Conservation (phyloP, 2,888 invertebrate species). For the Drosophila yooni region DNA sequence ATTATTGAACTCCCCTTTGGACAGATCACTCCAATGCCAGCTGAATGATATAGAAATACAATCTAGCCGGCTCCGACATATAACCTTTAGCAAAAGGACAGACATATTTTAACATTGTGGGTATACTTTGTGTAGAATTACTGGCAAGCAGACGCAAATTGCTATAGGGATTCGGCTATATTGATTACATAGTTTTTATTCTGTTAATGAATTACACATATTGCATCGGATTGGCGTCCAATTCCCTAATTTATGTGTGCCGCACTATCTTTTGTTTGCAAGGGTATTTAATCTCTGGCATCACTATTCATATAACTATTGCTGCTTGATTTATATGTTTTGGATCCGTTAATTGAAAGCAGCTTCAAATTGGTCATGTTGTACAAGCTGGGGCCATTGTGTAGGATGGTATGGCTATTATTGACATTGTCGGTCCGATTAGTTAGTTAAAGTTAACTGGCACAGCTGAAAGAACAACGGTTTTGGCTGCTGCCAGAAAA, state of each 20-base stretch:
- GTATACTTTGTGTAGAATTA: background rate
- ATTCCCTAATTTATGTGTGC: background rate
- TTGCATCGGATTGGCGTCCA: background rate
- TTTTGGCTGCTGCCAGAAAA: conserved; percentile 26
- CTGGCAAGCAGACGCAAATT: background rate
- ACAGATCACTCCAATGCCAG: background rate
- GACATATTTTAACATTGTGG: background rate
- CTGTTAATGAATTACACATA: background rate
- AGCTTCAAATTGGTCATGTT: conserved; percentile 10
- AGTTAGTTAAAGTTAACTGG: conserved; percentile 55
- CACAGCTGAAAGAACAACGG: conserved; percentile 52
- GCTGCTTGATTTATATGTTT: background rate
- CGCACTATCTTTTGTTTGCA: background rate
- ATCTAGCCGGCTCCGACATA: background rate
- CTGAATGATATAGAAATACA: no score
- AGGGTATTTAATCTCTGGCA: background rate
- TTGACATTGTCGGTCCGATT: conserved; percentile 27
- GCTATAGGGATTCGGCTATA: background rate
- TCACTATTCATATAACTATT: background rate
- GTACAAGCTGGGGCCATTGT: conserved; percentile 16
- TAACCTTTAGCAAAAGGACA: background rate
- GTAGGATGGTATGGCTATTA: conserved; percentile 18
- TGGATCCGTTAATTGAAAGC: conserved; percentile 15
- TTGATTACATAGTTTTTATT: background rate
- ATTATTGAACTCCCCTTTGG: no score